These are phyloP conservation scores for Rhagoletis pomonella DNA, from an alignment of 1,140 invertebrate species.

Conservation along the genomic window DNA sequence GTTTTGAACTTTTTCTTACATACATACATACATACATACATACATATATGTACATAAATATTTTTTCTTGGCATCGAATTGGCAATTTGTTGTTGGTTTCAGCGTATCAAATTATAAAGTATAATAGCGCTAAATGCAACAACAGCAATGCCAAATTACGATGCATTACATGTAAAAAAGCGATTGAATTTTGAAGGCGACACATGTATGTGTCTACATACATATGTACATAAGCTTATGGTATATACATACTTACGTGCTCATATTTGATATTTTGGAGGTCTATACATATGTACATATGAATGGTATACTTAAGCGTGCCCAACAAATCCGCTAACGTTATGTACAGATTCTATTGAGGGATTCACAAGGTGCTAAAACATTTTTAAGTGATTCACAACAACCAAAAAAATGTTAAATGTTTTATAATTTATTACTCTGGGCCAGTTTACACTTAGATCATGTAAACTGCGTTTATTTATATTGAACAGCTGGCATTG, in stretches of 20 bases:
- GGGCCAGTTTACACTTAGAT: too few relatives aligned
- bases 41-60: neutral
- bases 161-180: slow-evolving; percentile 41
- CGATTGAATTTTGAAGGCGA: slow-evolving; percentile 40
- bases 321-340: neutral
- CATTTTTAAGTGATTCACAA: too few relatives aligned
- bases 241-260: neutral
- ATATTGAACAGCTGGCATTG: too few relatives aligned
- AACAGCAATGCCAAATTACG: slow-evolving; percentile 31
- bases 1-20: neutral
- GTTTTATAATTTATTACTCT: too few relatives aligned
- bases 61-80: slow-evolving; percentile 15
- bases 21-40: too few relatives aligned
- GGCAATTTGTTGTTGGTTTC: slow-evolving; percentile 36
- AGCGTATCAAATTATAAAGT: slow-evolving; percentile 40
- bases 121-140: neutral
- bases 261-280: slow-evolving; percentile 33
- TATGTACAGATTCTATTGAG: too few relatives aligned
- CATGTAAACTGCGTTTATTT: too few relatives aligned
- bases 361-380: too few relatives aligned
- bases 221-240: neutral
- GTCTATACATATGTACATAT: neutral
- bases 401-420: too few relatives aligned
- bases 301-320: neutral
- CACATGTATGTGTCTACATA: neutral